Evolutionary conservation across 2,888 invertebrate species (phyloP).

Genomic region (Caenorhabditis sp.): DNA sequence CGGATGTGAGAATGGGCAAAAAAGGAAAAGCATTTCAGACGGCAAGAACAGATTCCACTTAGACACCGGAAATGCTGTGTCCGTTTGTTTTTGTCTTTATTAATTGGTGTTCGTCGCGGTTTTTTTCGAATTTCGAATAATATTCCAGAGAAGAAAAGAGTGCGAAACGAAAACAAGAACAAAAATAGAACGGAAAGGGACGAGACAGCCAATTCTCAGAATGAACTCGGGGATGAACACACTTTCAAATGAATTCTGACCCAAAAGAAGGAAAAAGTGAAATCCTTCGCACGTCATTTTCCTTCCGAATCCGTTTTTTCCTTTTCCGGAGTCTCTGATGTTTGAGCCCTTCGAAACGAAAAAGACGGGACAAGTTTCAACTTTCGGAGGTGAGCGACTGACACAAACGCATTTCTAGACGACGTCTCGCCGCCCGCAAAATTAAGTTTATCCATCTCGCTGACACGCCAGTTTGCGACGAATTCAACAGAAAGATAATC

Average conservation of each 20-base stretch:
- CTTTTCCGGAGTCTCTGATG: too few relatives aligned
- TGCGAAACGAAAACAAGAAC: background rate
- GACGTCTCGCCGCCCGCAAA: slow-evolving; percentile 5
- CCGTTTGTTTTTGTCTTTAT: slow-evolving; percentile 3
- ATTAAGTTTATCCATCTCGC: slow-evolving; percentile 48
- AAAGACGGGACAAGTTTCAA: slow-evolving; percentile 16
- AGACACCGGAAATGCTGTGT: too few relatives aligned
- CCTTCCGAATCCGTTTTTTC: too few relatives aligned
- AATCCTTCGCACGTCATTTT: too few relatives aligned
- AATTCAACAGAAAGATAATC: slow-evolving; percentile 10
- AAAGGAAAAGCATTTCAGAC: too few relatives aligned
- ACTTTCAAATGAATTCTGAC: background rate
- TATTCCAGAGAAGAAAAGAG: too few relatives aligned
- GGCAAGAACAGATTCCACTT: too few relatives aligned
- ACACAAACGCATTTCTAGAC: slow-evolving; percentile 13
- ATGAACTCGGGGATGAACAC: background rate
- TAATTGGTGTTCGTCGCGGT: background rate
- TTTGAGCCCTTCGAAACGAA: slow-evolving; percentile 13
- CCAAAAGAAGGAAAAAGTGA: background rate
- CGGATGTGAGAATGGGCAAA: slow-evolving; percentile 16
- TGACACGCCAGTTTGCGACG: background rate
- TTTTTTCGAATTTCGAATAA: slow-evolving; percentile 13
- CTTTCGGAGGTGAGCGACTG: slow-evolving; percentile 4
- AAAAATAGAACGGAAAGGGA: background rate
- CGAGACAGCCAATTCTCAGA: background rate